Percentiles rank a stretch among this genome's conserved stretches.
Conservation (phyloP, 2,113 vertebrate species). For the Cyanoderma ruficeps region DNA sequence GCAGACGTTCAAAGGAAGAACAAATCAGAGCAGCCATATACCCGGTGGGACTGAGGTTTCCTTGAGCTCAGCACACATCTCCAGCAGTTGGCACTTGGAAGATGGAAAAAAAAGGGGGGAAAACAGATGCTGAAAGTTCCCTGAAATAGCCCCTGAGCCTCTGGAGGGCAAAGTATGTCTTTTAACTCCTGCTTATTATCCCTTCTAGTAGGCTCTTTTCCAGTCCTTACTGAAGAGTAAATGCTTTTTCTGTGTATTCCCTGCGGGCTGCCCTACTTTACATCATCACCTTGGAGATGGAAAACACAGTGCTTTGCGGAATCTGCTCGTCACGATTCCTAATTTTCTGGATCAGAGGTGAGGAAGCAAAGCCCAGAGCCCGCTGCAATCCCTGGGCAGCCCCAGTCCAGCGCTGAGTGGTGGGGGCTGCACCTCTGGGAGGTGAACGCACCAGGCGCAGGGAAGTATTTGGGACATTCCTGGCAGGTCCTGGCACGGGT, state of each 20-base stretch:
- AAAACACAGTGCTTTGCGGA: not conserved
- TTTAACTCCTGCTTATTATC: not conserved
- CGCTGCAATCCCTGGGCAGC: not conserved
- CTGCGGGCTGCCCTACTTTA: constrained; percentile 7
- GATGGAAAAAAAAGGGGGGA: not conserved
- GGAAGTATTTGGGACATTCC: not conserved
- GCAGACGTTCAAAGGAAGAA: not conserved
- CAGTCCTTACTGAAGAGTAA: not conserved
- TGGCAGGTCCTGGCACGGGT: not conserved
- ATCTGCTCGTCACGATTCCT: not conserved
- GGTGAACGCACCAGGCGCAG: accelerated
- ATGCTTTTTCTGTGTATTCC: not conserved
- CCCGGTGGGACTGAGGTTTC: not conserved
- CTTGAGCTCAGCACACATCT: not conserved
- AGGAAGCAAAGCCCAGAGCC: not conserved
- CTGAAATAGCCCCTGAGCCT: not conserved
- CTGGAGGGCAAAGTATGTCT: not conserved
- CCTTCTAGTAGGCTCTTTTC: not conserved
- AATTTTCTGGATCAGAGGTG: not conserved
- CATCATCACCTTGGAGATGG: constrained; percentile 5
- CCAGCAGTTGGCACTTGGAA: not conserved
- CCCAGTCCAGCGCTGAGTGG: accelerated
- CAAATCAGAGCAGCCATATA: not conserved
- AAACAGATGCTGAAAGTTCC: not conserved
- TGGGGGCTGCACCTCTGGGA: not conserved